Base-by-base conservation (phyloP, 2,113 vertebrate genomes). In the Plecturocebus donacophilus region DNA sequence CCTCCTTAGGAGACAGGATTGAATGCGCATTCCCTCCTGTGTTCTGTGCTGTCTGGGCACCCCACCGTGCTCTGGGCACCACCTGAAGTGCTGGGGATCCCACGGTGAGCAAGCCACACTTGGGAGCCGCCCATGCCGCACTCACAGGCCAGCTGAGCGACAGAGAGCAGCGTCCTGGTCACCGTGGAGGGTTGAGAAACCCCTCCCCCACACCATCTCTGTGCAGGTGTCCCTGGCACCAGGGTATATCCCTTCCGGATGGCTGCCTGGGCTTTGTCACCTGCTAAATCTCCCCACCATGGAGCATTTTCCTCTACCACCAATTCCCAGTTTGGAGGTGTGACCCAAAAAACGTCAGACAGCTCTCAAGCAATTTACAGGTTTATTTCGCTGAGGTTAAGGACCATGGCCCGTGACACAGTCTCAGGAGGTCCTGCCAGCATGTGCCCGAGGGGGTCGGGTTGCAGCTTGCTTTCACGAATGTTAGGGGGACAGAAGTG, bases 81-180 rank as follows among this genome's bases (percentile, higher is more conserved):
- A 1, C 14, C 8, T 2, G 27, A 45, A 14, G 13, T 58, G 38
- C 27, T 40, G 66, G 27, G 25, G 45, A 19, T 7, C 8, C 47
- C 11, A 21, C 19, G 3, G n/a, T 4, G 12, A 32, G 23, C 30
- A 17, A 23, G 66, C 49, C 38, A 19, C 20, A 35, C 0, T 0
- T 5, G 2, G 49, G 16, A 25, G 38, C 2, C 30, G 47, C 5
- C 30, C 38, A 14, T 2, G 1, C 7, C 0, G n/a, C 30, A 10
- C 38, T 5, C 21, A 1, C 4, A 9, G 38, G 6, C 20, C n/a
- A 42, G 11, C 11, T n/a, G 0, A 38, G 42, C 0, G 14, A 16
- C 32, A 11, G 21, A 21, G 23, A 11, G 20, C 25, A 3, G 10
- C 27, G 12, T 8, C 12, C 21, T 17, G 0, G 40, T 14, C 1